Evolutionary conservation across 2,797 vertebrate species (phyloP), one percentile per base, ranked within the genome.

Genomic region (Hoplostethus mediterraneus): DNA sequence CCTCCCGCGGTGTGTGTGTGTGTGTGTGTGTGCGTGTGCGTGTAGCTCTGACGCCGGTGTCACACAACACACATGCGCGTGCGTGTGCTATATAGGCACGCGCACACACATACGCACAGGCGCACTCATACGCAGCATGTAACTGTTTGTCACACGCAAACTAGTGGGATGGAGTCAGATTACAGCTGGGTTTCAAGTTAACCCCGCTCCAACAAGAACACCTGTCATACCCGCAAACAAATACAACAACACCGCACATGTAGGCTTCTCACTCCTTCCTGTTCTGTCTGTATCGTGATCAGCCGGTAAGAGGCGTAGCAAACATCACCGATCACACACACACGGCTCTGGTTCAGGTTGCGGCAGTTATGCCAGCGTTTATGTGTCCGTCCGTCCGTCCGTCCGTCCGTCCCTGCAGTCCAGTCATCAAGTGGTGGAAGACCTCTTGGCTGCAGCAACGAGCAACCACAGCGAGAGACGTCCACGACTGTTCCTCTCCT

Each of bases 111-210:
- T n/a, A n/a, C n/a, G n/a, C 33, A 6, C 3, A 33, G 33, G 4
- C 25, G 65, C 44, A 42, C 36, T 21, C 52, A 65, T 56, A 31
- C 57, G 62, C 40, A 56, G 56, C 16, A 63, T 62, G n/a, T 17
- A 31, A 52, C 21, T 40, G 36, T 56, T 36, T 67, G 60, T 13
- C 30, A 47, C 56, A 57, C 47, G 60, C 47, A n/a, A 16, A 1
- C 17, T 1, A 60, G 67, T 42, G 66, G 77, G 75, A 72, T 10
- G 66, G 90, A 80, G 84, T 94, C 90, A 74, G 77, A 36, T 93
- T 89, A 87, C 90, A 82, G 75, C 55, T 25, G 14, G 84, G 90
- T 90, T 81, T 92, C 89, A 87, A 71, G 88, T 92, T 84, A 73
- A 77, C 63, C 70, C 84, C 2, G 83, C 67, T 85, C 86, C 89